These are phyloP conservation scores for Recurvirostra avosetta DNA, from an alignment of 2,113 vertebrate genomes.

Conservation along the genomic window DNA sequence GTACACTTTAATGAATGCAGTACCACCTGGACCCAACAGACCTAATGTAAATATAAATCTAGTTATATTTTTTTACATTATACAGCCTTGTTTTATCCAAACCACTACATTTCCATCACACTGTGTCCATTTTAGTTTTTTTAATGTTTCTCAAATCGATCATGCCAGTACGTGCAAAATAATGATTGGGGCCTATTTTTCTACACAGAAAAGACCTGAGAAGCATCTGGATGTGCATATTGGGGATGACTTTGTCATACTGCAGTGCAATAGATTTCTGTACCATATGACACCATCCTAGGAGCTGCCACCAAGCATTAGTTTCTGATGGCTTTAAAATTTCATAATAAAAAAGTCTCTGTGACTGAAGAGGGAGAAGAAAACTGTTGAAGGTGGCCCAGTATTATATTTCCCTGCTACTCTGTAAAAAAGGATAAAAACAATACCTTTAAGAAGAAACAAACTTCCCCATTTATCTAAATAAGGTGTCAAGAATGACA, in stretches of 20 bases:
- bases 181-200: neutral
- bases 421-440: neutral
- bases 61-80: neutral
- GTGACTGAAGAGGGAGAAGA: neutral
- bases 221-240: neutral
- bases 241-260: neutral
- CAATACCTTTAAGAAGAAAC: neutral
- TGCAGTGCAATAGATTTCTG: neutral
- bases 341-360: neutral
- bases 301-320: neutral
- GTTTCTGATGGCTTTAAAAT: neutral
- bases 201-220: neutral
- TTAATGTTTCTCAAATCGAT: neutral
- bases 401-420: neutral
- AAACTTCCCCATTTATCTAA: neutral
- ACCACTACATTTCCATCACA: neutral
- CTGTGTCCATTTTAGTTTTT: neutral
- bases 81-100: neutral
- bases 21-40: constrained; percentile 87
- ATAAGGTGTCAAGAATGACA: neutral
- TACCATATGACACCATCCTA: neutral
- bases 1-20: constrained; percentile 94
- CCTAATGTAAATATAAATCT: constrained; percentile 82
- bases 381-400: neutral
- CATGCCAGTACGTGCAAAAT: neutral